Conservation (phyloP, 2,888 invertebrate species). For the Synergus itoensis region DNA sequence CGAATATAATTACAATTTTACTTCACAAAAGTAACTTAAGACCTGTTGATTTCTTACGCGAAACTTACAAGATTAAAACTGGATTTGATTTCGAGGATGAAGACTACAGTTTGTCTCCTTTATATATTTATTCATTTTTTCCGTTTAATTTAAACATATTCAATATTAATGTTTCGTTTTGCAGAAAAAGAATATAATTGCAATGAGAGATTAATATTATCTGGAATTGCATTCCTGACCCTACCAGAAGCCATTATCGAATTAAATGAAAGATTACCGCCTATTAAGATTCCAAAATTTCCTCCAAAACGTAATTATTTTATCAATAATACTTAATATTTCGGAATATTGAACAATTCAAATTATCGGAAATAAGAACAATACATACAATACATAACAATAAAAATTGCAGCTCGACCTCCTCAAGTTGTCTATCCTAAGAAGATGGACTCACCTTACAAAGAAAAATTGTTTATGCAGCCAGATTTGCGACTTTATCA, state of each 20-base stretch:
- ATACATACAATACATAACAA: neutral
- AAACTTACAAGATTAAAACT: conserved; percentile 67
- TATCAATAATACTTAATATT: conserved; percentile 20
- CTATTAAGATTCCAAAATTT: conserved; percentile 55
- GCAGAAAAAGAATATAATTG: conserved; percentile 69
- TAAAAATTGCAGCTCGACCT: conserved; percentile 59
- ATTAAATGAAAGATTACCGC: conserved; percentile 67
- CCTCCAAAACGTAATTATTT: conserved; percentile 68
- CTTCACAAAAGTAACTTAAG: conserved; percentile 60
- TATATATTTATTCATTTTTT: neutral
- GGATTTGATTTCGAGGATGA: conserved; percentile 71
- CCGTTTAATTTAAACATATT: neutral
- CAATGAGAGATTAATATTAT: conserved; percentile 71
- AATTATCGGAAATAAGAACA: neutral
- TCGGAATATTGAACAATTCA: neutral
- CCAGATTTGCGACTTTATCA: conserved; percentile 62
- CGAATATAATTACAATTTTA: conserved; percentile 63
- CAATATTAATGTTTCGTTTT: conserved; percentile 46
- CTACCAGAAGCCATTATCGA: conserved; percentile 68
- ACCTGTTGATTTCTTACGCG: conserved; percentile 67
- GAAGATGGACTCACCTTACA: conserved; percentile 61
- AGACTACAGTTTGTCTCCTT: conserved; percentile 64
- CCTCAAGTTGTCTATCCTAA: conserved; percentile 44
- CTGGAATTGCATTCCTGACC: conserved; percentile 72
- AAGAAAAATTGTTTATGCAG: conserved; percentile 58